Conservation (phyloP, 2,797 vertebrate genomes). For the Rallus crepitans region DNA sequence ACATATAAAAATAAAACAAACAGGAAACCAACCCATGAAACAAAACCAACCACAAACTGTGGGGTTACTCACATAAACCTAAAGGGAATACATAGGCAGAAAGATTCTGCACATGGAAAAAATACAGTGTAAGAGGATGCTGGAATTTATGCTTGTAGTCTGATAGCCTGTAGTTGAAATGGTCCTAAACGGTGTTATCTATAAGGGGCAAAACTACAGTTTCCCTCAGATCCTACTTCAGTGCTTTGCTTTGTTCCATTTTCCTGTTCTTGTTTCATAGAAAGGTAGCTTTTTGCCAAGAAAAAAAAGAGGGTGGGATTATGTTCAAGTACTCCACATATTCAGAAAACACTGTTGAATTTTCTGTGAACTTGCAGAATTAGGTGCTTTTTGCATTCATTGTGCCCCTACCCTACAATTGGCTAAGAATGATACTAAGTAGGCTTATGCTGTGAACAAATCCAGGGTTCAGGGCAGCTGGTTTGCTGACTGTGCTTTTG, state of each 20-base stretch:
- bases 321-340: background rate
- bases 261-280: background rate
- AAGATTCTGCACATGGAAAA: background rate
- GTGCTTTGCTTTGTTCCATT: background rate
- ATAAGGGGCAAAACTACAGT: background rate
- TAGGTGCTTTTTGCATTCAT: background rate
- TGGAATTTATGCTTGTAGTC: background rate
- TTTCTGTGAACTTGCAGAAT: background rate
- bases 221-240: background rate
- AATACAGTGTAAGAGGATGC: background rate
- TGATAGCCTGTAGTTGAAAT: background rate
- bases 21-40: background rate
- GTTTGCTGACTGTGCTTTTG: slow-evolving; percentile 15
- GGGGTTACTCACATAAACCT: background rate
- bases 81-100: background rate
- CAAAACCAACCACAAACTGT: background rate
- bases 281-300: background rate
- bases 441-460: background rate
- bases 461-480: background rate
- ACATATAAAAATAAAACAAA: background rate
- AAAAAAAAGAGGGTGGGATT: fast-evolving
- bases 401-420: background rate
- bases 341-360: background rate
- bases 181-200: background rate
- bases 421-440: background rate